These are phyloP conservation scores for Metopolophium dirhodum DNA, from an alignment of 1,140 invertebrate genomes.

Conservation along the genomic window DNA sequence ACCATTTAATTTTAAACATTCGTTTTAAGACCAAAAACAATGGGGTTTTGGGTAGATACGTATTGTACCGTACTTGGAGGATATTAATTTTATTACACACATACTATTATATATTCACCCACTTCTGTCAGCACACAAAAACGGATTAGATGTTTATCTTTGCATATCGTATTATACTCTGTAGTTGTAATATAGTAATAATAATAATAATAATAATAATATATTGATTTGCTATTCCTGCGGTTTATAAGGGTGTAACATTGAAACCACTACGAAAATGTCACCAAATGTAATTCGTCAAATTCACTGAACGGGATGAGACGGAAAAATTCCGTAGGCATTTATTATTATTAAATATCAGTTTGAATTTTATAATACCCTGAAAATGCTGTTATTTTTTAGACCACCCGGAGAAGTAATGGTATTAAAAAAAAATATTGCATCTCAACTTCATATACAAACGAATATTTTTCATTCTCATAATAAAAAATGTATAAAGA, in stretches of 20 bases:
- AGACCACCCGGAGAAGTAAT: constrained; percentile 3
- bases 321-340: neutral
- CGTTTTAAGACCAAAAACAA: constrained; percentile 42
- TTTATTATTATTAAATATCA: constrained; percentile 45
- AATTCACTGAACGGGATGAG: neutral
- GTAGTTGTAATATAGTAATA: neutral
- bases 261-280: neutral
- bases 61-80: neutral
- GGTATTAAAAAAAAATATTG: constrained; percentile 42
- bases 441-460: neutral
- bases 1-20: constrained; percentile 49
- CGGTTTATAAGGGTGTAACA: too few relatives aligned
- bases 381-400: constrained; percentile 6
- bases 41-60: constrained; percentile 21
- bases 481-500: constrained; percentile 38
- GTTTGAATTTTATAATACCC: neutral
- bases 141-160: constrained; percentile 26
- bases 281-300: neutral
- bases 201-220: neutral
- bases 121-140: constrained; percentile 15
- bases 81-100: constrained; percentile 36
- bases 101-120: constrained; percentile 13
- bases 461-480: constrained; percentile 35
- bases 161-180: neutral
- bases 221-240: neutral